Evolutionary conservation across 2,888 invertebrate genomes (phyloP).

Genomic region (Rhabditoides inermis): DNA sequence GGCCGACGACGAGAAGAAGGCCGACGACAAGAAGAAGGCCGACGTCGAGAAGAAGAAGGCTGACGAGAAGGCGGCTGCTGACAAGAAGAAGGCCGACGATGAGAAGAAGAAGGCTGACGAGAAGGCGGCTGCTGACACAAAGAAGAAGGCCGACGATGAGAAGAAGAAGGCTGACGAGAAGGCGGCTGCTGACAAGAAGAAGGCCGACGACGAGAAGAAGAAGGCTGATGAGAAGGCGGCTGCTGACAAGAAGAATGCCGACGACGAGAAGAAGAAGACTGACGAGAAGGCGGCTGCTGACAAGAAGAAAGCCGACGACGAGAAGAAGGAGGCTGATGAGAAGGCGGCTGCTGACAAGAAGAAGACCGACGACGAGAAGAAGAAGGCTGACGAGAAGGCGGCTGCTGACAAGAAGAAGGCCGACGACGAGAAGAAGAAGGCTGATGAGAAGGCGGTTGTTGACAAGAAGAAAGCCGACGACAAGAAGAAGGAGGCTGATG

Average conservation of each 20-base stretch:
- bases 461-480: too few relatives aligned
- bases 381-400: not conserved
- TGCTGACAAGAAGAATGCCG: constrained; percentile 7
- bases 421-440: constrained; percentile 5
- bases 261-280: constrained; percentile 6
- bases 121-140: too few relatives aligned
- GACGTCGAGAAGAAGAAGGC: constrained; percentile 5
- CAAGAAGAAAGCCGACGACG: constrained; percentile 6
- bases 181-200: constrained; percentile 6
- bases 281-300: constrained; percentile 9
- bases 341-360: not conserved
- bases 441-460: not conserved
- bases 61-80: constrained; percentile 1
- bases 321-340: too few relatives aligned
- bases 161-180: constrained; percentile 6
- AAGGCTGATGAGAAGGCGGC: constrained; percentile 6
- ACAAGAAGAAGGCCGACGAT: too few relatives aligned
- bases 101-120: too few relatives aligned
- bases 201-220: constrained; percentile 4
- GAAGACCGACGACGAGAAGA: constrained; percentile 4
- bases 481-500: too few relatives aligned
- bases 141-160: too few relatives aligned
- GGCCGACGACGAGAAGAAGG: constrained; percentile 1
- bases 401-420: constrained; percentile 7
- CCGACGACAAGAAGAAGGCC: constrained; percentile 7